Percentiles rank a stretch among this genome's conserved stretches.
Conservation (phyloP, 2,113 vertebrate species). For the Campylomormyrus numenius region DNA sequence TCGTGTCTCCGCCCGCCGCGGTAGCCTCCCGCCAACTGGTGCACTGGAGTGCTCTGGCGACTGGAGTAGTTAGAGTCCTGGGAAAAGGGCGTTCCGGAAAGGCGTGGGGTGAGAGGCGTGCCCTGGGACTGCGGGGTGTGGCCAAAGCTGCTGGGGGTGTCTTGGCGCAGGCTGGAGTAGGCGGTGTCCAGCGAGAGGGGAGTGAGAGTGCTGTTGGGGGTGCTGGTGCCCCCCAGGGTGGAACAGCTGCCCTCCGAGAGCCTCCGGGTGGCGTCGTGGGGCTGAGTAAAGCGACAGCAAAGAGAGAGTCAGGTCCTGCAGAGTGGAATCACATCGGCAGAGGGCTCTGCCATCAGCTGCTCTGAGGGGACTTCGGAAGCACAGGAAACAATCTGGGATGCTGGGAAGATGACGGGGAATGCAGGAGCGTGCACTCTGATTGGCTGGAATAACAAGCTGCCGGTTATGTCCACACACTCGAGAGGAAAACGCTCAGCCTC, state of each 20-base stretch:
- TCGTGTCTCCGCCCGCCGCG: conserved; percentile 61
- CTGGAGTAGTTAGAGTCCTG: conserved; percentile 88
- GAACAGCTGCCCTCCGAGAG: conserved; percentile 53
- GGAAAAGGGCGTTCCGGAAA: conserved; percentile 74
- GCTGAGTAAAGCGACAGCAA: conserved; percentile 36
- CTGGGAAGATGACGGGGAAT: not conserved
- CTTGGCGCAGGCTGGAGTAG: conserved; percentile 89
- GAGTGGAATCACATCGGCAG: not conserved
- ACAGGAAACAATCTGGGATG: not conserved
- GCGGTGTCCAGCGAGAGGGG: conserved; percentile 93
- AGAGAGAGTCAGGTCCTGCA: not conserved
- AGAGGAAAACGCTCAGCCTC: not conserved
- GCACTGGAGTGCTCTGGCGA: conserved; percentile 77
- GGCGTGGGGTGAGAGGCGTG: conserved; percentile 76
- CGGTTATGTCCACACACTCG: too few species aligned
- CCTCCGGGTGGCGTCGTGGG: conserved; percentile 50
- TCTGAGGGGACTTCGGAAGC: not conserved
- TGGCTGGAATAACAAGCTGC: not conserved
- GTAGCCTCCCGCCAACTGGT: conserved; percentile 60
- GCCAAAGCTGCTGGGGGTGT: conserved; percentile 85
- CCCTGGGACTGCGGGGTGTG: conserved; percentile 80
- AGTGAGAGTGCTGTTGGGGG: conserved; percentile 75
- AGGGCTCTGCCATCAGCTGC: not conserved
- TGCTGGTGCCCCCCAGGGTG: conserved; percentile 59
- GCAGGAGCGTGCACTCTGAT: not conserved